Evolutionary conservation across 2,797 vertebrate species (phyloP).

Genomic region (Sebastes umbrosus): DNA sequence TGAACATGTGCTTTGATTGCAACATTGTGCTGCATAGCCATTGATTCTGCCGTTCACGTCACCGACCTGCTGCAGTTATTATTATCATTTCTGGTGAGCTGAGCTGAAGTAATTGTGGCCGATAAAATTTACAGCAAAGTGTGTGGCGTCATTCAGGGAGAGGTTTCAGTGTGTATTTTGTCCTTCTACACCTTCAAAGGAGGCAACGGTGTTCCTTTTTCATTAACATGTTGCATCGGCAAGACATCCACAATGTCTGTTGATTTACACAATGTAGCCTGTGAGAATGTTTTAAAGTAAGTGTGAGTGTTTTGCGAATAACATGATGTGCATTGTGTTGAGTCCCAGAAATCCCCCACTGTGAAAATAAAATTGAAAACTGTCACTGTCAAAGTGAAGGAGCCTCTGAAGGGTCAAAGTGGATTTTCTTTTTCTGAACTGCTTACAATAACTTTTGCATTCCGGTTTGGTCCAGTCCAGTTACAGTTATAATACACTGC

Average conservation of each 20-base stretch:
- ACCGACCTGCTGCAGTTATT: slow-evolving; percentile 13
- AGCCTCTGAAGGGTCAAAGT: too few species aligned
- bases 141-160: background rate
- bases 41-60: slow-evolving; percentile 23
- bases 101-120: background rate
- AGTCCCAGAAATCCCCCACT: background rate
- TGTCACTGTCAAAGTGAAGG: background rate
- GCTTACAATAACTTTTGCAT: background rate
- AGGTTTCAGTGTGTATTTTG: background rate
- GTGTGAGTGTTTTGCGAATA: background rate
- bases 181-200: background rate
- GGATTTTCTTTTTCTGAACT: background rate
- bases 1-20: slow-evolving; percentile 40
- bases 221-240: background rate
- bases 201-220: background rate
- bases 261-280: background rate
- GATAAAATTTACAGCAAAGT: background rate
- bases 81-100: slow-evolving; percentile 12
- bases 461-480: too few species aligned
- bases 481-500: too few species aligned
- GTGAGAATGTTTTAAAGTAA: background rate
- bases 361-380: background rate
- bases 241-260: background rate
- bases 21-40: slow-evolving; percentile 15
- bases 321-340: background rate